These are phyloP conservation scores for Baryphthengus martii DNA, from an alignment of 2,113 vertebrate species.

Conservation along the genomic window DNA sequence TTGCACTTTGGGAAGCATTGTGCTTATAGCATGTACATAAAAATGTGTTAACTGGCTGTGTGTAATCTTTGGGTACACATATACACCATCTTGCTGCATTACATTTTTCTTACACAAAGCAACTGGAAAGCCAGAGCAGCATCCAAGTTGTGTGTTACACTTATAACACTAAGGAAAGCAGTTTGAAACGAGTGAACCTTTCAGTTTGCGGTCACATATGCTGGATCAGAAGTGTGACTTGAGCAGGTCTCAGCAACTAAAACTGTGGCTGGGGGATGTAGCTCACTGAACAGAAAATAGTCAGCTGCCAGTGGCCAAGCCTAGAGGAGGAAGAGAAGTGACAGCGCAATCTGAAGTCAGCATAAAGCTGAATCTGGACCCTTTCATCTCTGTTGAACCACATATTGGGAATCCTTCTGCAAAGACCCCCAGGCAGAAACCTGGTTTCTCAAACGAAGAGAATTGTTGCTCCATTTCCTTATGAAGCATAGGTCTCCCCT, in stretches of 20 bases:
- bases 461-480: constrained; percentile 44
- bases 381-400: not conserved
- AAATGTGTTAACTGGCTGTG: not conserved
- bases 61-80: not conserved
- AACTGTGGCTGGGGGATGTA: not conserved
- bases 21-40: not conserved
- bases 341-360: not conserved
- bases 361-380: not conserved
- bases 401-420: not conserved
- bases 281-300: not conserved
- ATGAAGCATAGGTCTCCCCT: not conserved
- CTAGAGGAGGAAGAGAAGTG: not conserved
- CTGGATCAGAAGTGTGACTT: not conserved
- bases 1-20: not conserved
- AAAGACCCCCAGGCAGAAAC: not conserved
- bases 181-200: not conserved
- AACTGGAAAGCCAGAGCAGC: not conserved
- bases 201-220: not conserved
- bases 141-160: not conserved
- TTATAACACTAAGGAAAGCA: not conserved
- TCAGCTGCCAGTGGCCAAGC: not conserved
- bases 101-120: not conserved
- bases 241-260: not conserved
- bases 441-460: not conserved
- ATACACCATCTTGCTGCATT: not conserved